These are phyloP conservation scores for Gavia stellata DNA, from an alignment of 2,113 vertebrate genomes.

Conservation along the genomic window DNA sequence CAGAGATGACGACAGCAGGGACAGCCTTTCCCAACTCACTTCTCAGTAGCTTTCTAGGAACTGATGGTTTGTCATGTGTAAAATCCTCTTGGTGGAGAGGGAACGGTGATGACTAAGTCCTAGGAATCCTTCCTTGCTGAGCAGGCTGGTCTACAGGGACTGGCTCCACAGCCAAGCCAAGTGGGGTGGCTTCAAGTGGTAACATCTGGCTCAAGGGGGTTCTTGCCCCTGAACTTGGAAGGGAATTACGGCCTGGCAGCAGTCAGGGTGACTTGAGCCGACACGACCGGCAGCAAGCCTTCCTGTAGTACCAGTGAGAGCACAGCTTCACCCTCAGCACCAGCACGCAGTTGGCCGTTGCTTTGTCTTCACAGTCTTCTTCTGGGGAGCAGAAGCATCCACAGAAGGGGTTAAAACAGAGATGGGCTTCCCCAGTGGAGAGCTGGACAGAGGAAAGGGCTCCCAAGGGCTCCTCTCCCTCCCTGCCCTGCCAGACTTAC, in stretches of 20 bases:
- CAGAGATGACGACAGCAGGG: background rate
- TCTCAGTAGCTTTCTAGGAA: slow-evolving; percentile 48
- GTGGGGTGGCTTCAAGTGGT: background rate
- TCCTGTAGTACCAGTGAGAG: slow-evolving; percentile 85
- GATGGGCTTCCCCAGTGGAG: background rate
- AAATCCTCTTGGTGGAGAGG: background rate
- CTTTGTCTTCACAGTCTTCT: slow-evolving; percentile 79
- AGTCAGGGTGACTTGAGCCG: slow-evolving; percentile 45
- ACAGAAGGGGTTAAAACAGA: background rate
- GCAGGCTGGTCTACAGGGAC: background rate
- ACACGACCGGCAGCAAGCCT: slow-evolving; percentile 83
- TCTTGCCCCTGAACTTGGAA: background rate
- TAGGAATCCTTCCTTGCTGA: background rate
- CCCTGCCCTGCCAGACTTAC: slow-evolving; percentile 10
- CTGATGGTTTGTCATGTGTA: background rate
- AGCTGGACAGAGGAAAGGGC: background rate
- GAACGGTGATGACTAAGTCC: background rate
- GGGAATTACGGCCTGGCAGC: background rate
- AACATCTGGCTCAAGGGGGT: background rate
- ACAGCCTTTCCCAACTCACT: background rate
- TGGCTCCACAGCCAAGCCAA: background rate
- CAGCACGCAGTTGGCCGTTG: slow-evolving; percentile 75
- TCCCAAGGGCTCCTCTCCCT: background rate
- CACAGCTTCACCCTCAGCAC: slow-evolving; percentile 85
- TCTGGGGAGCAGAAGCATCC: slow-evolving; percentile 45